These are phyloP conservation scores for Drosophila algonquin DNA, from an alignment of 2,888 invertebrate species.

Conservation along the genomic window DNA sequence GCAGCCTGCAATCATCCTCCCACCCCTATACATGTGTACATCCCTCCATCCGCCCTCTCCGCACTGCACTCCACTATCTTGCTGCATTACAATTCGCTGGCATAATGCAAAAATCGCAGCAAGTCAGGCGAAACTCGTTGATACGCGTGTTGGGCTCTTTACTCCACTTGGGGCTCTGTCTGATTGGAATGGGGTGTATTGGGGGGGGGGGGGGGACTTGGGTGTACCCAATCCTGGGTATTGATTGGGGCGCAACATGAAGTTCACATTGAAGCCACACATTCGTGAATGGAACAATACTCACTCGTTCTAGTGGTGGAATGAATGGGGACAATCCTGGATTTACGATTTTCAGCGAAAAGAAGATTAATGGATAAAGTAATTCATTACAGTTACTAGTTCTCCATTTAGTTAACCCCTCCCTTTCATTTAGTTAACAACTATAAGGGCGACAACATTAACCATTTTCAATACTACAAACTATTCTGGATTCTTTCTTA, in stretches of 20 bases:
- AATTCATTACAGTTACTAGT: no score
- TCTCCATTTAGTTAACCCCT: no score
- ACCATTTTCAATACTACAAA: no score
- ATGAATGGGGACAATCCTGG: neutral
- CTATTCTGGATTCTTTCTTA: no score
- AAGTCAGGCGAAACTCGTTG: slow-evolving; percentile 70
- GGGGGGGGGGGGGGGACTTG: slow-evolving; percentile 10
- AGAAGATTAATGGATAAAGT: no score
- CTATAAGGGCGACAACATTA: no score
- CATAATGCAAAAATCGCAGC: slow-evolving; percentile 60
- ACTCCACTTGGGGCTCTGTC: slow-evolving; percentile 29
- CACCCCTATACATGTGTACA: neutral
- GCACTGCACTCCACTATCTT: slow-evolving; percentile 27
- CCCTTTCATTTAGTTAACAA: no score
- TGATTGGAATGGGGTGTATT: slow-evolving; percentile 24
- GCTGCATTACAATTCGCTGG: slow-evolving; percentile 51
- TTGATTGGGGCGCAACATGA: no score
- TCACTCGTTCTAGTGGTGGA: neutral
- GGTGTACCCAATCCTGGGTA: neutral
- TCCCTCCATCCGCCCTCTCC: slow-evolving; percentile 2
- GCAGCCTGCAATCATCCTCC: neutral
- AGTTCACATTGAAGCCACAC: neutral
- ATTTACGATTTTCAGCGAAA: neutral
- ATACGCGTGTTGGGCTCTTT: slow-evolving; percentile 62
- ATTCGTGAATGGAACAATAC: neutral